phyloP scores from a whole-genome alignment of 2,888 invertebrate genomes.

The Therioaphis trifolii region DNA sequence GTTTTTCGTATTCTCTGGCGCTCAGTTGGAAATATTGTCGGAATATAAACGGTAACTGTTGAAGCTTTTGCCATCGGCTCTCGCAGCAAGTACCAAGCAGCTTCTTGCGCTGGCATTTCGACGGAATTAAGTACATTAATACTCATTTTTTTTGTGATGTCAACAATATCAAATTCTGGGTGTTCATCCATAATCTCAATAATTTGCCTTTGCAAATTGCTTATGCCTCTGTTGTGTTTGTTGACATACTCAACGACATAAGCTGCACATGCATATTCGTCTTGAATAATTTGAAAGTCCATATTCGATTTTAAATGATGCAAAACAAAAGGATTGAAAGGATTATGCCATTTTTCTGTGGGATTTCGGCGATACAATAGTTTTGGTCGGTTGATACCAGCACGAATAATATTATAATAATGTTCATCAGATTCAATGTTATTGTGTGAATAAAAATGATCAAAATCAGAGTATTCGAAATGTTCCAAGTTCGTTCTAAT shows the following conservation, averaged over 20 bases:
- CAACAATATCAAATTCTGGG: slow-evolving; percentile 68
- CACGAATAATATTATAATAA: slow-evolving; percentile 56
- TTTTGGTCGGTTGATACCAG: slow-evolving; percentile 36
- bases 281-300: slow-evolving; percentile 67
- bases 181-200: slow-evolving; percentile 66
- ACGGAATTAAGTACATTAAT: slow-evolving; percentile 67
- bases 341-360: slow-evolving; percentile 39
- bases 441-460: neutral
- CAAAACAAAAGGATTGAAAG: slow-evolving; percentile 57
- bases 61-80: slow-evolving; percentile 69
- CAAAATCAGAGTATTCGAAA: neutral
- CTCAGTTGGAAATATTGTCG: neutral
- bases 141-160: slow-evolving; percentile 65
- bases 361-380: neutral
- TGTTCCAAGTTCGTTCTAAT: neutral
- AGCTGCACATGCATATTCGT: slow-evolving; percentile 68
- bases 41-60: neutral
- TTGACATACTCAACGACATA: slow-evolving; percentile 69
- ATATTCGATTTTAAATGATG: neutral
- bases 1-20: neutral
- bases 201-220: slow-evolving; percentile 61
- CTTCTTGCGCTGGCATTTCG: slow-evolving; percentile 69
- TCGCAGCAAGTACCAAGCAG: slow-evolving; percentile 70
- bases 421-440: slow-evolving; percentile 3
- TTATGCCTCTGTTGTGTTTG: slow-evolving; percentile 59